These are phyloP conservation scores for Greenwoodochromis staneri DNA, from an alignment of 2,113 vertebrate species.

Conservation along the genomic window DNA sequence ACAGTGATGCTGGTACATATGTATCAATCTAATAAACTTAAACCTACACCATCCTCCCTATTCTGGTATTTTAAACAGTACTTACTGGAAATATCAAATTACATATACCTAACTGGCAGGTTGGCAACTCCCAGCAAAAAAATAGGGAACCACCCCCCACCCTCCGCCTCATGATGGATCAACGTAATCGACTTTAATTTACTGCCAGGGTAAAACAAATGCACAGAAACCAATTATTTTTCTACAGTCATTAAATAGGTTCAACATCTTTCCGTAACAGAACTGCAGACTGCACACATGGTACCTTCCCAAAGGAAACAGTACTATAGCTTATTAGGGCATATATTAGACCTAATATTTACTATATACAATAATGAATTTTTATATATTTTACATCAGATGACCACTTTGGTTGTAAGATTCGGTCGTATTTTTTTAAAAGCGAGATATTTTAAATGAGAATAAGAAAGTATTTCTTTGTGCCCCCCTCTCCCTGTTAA, in stretches of 20 bases:
- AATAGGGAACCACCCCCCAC: neutral
- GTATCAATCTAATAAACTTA: neutral
- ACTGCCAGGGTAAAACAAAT: neutral
- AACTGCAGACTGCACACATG: neutral
- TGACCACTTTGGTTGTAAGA: too few species aligned
- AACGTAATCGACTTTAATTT: neutral
- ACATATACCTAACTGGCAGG: neutral
- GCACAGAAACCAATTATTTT: neutral
- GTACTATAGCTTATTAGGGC: neutral
- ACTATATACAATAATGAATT: too few species aligned
- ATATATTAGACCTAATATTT: neutral
- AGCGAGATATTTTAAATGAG: accelerated
- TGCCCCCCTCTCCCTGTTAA: too few species aligned
- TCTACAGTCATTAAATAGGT: neutral
- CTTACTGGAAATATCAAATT: neutral
- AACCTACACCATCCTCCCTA: neutral
- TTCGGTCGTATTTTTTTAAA: accelerated
- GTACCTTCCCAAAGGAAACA: neutral
- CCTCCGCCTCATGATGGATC: neutral
- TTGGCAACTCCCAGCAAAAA: neutral
- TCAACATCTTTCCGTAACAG: neutral
- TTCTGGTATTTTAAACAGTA: neutral
- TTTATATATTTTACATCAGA: too few species aligned
- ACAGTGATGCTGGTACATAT: neutral
- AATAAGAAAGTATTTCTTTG: too few species aligned